Conservation (phyloP, 2,113 vertebrate species). For the Sturnira hondurensis region DNA sequence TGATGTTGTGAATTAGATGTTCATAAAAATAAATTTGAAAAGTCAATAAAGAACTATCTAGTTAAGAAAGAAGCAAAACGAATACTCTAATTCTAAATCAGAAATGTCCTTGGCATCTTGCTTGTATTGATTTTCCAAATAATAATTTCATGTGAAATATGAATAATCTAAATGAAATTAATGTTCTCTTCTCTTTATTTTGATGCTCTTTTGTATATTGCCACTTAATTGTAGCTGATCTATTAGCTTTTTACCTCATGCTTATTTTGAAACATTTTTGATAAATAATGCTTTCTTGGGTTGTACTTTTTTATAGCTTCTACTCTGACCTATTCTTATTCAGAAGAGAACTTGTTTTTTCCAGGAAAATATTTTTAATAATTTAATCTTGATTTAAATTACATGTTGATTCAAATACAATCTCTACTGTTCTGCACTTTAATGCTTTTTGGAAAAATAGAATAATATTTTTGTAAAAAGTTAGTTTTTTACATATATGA, state of each 20-base stretch:
- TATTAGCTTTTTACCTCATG: background rate
- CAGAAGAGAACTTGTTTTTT: background rate
- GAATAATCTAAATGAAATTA: background rate
- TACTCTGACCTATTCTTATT: background rate
- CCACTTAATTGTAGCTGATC: background rate
- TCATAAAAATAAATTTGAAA: background rate
- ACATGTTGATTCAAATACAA: background rate
- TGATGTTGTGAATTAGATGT: background rate
- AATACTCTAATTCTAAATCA: background rate
- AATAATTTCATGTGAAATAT: background rate
- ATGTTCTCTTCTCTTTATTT: background rate
- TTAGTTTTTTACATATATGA: background rate
- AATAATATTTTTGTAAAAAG: background rate
- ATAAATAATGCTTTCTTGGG: background rate
- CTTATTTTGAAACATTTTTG: background rate
- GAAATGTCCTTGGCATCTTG: background rate
- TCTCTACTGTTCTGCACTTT: background rate
- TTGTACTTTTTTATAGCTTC: background rate
- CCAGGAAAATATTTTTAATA: background rate
- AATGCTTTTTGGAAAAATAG: background rate
- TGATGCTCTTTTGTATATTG: background rate
- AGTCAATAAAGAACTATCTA: background rate
- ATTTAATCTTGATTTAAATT: background rate
- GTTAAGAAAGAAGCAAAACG: background rate
- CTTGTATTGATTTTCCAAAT: background rate